These are phyloP conservation scores for Leucoraja erinaceus DNA, from an alignment of 2,113 vertebrate genomes.

Conservation along the genomic window DNA sequence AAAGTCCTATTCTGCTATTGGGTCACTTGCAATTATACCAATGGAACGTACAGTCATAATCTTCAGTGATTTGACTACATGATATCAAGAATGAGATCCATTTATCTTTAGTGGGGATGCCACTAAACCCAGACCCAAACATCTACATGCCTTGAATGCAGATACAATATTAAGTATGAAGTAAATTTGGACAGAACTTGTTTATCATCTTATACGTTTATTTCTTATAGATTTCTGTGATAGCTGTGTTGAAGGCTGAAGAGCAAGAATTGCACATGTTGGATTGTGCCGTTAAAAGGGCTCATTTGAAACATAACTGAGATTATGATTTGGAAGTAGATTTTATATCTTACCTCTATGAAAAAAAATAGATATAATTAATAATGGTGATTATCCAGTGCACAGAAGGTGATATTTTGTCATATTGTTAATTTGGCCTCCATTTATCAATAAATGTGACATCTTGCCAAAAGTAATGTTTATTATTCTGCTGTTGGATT, in stretches of 20 bases:
- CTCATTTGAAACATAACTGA: background rate
- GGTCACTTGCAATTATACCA: background rate
- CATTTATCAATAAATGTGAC: background rate
- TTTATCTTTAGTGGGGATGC: background rate
- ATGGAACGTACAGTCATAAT: background rate
- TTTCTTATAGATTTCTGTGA: background rate
- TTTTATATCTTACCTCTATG: background rate
- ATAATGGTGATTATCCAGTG: background rate
- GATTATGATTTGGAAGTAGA: background rate
- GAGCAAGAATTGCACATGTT: background rate
- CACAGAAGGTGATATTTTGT: background rate
- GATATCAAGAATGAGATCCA: background rate
- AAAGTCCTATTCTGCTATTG: constrained; percentile 10
- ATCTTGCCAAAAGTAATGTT: background rate
- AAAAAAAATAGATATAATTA: background rate
- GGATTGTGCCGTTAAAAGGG: background rate
- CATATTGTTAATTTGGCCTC: background rate
- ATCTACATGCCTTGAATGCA: background rate
- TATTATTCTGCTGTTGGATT: background rate
- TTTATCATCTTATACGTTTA: background rate
- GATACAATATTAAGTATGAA: background rate
- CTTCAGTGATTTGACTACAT: background rate
- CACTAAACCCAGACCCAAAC: background rate
- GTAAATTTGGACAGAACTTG: background rate
- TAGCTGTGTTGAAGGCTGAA: background rate